Conservation (phyloP, 2,797 vertebrate species). For the Pseudotriccus pelzelni region DNA sequence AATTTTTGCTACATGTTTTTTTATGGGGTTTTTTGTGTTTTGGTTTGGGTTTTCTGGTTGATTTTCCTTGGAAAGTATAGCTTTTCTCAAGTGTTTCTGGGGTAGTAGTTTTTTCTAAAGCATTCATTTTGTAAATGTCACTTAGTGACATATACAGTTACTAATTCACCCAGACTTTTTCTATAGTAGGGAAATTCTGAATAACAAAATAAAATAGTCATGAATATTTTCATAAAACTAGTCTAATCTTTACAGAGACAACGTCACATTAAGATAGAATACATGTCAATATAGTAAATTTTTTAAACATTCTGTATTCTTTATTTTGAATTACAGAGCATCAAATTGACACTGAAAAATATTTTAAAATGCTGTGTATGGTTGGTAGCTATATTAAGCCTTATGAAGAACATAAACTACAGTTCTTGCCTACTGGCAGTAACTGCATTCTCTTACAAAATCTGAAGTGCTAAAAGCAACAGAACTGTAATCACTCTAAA, state of each 20-base stretch:
- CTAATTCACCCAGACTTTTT: not conserved
- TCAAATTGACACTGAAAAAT: not conserved
- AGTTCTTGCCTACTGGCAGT: not conserved
- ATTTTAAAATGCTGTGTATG: not conserved
- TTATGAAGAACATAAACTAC: not conserved
- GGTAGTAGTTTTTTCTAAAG: not conserved
- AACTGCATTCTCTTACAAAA: not conserved
- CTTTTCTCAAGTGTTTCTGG: not conserved
- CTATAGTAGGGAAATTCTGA: not conserved
- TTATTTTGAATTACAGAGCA: not conserved
- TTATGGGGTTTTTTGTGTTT: not conserved
- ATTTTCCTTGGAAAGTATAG: not conserved
- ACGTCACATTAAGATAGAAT: not conserved
- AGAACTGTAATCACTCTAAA: not conserved
- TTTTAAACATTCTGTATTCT: not conserved
- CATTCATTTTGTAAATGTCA: not conserved
- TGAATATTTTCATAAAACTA: not conserved
- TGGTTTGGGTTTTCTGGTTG: not conserved
- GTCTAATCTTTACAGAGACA: not conserved
- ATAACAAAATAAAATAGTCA: not conserved
- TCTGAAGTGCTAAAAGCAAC: not conserved
- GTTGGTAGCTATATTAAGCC: not conserved
- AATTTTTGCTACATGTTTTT: not conserved
- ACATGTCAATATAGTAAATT: not conserved
- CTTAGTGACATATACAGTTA: not conserved